phyloP scores from a whole-genome alignment of 2,888 invertebrate species.

The Oscheius onirici region DNA sequence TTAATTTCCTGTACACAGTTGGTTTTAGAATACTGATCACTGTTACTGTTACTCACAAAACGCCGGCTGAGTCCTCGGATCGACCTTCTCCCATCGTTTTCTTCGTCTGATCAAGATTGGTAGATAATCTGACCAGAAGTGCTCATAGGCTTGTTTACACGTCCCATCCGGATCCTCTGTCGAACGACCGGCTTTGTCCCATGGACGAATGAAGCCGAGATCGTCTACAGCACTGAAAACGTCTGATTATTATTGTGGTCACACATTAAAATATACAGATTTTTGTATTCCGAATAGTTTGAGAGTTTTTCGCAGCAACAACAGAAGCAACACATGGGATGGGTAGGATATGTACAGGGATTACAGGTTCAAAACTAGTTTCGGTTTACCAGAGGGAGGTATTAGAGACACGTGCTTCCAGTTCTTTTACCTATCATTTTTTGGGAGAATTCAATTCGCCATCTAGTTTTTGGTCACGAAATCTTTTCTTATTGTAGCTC shows the following conservation, averaged over 20 bases:
- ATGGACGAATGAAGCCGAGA: slow-evolving; percentile 53
- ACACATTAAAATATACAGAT: neutral
- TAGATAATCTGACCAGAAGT: slow-evolving; percentile 46
- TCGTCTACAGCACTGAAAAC: slow-evolving; percentile 52
- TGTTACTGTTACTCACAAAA: slow-evolving; percentile 45
- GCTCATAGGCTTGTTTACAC: slow-evolving; percentile 37
- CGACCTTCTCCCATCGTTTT: slow-evolving; percentile 51
- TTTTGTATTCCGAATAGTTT: neutral
- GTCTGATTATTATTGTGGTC: neutral
- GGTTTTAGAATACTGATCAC: no score
- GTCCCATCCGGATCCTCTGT: slow-evolving; percentile 25
- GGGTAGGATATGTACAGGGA: no score
- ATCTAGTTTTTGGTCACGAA: no score
- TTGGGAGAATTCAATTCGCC: no score
- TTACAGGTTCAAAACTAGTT: no score
- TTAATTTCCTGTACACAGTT: neutral
- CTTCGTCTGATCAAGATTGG: slow-evolving; percentile 46
- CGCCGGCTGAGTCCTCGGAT: slow-evolving; percentile 43
- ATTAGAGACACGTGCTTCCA: no score
- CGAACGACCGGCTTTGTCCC: slow-evolving; percentile 35
- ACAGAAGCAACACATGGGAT: no score
- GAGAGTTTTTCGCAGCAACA: no score
- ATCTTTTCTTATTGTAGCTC: no score
- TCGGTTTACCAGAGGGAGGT: no score
- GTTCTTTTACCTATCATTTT: no score